Conservation (phyloP, 2,888 invertebrate species). For the Meandrusa payeni region DNA sequence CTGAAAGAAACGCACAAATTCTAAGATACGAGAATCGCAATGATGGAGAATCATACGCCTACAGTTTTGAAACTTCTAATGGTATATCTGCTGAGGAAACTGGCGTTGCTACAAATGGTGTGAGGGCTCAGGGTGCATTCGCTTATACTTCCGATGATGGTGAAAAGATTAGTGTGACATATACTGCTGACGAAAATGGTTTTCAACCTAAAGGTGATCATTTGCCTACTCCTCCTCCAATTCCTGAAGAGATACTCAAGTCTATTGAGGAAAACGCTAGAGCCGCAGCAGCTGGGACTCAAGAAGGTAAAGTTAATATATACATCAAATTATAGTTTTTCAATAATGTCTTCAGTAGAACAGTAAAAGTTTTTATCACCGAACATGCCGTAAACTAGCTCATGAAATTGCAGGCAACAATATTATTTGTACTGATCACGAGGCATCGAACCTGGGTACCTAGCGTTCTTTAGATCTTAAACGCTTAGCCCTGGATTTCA, state of each 20-base stretch:
- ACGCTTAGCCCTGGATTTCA: too few species aligned
- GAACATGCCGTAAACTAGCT: too few species aligned
- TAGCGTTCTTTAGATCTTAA: too few species aligned
- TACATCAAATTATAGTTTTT: too few species aligned
- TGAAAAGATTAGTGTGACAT: conserved; percentile 58
- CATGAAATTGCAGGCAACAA: too few species aligned
- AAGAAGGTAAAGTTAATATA: conserved; percentile 55
- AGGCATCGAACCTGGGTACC: too few species aligned
- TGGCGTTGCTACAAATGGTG: conserved; percentile 67
- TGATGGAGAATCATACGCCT: conserved; percentile 63
- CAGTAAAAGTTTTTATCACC: too few species aligned
- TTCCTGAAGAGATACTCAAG: conserved; percentile 67
- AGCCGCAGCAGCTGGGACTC: conserved; percentile 69
- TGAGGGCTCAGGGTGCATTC: conserved; percentile 65
- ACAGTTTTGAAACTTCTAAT: conserved; percentile 70
- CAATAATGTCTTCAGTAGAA: too few species aligned
- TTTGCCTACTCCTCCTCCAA: conserved; percentile 68
- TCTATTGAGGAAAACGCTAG: conserved; percentile 66
- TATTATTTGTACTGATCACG: too few species aligned
- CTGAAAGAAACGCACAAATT: conserved; percentile 61
- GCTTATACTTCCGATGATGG: conserved; percentile 72
- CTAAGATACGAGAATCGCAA: conserved; percentile 62
- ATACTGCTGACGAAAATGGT: conserved; percentile 73
- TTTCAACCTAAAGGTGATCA: conserved; percentile 66
- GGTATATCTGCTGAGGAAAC: conserved; percentile 71